phyloP scores from a whole-genome alignment of 2,888 invertebrate species.

The Eilema caniola region DNA sequence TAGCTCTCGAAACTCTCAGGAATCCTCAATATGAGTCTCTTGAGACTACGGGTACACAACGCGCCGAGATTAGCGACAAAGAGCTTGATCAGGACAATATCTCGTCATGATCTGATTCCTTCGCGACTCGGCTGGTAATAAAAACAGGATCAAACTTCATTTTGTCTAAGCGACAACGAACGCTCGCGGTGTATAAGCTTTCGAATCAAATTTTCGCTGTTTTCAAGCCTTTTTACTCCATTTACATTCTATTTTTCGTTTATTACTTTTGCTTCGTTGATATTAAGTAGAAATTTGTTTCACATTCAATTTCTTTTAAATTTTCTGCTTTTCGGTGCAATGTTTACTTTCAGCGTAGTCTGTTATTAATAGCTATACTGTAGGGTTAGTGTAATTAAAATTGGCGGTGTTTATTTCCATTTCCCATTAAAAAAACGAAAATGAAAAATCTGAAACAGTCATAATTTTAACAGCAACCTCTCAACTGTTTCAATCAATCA shows the following conservation, averaged over 20 bases:
- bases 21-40: background rate
- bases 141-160: slow-evolving; percentile 72
- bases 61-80: slow-evolving; percentile 21
- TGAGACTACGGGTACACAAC: background rate
- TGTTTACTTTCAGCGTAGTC: background rate
- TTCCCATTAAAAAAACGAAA: too few relatives aligned
- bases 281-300: slow-evolving; percentile 35
- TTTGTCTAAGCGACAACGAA: slow-evolving; percentile 62
- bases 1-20: background rate
- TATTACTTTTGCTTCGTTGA: slow-evolving; percentile 35
- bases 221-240: slow-evolving; percentile 48
- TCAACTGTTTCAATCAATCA: too few relatives aligned
- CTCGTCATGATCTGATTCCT: slow-evolving; percentile 37
- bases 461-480: background rate
- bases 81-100: slow-evolving; percentile 35
- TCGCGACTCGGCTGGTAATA: slow-evolving; percentile 56
- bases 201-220: slow-evolving; percentile 72
- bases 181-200: slow-evolving; percentile 69
- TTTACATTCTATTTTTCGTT: slow-evolving; percentile 51
- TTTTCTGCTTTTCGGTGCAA: background rate
- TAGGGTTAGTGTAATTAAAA: too few relatives aligned
- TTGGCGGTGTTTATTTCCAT: too few relatives aligned
- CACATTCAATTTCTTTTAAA: slow-evolving; percentile 11
- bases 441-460: background rate
- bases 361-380: too few relatives aligned